Conservation (phyloP, 2,797 vertebrate genomes). For the Knipowitschia caucasica region DNA sequence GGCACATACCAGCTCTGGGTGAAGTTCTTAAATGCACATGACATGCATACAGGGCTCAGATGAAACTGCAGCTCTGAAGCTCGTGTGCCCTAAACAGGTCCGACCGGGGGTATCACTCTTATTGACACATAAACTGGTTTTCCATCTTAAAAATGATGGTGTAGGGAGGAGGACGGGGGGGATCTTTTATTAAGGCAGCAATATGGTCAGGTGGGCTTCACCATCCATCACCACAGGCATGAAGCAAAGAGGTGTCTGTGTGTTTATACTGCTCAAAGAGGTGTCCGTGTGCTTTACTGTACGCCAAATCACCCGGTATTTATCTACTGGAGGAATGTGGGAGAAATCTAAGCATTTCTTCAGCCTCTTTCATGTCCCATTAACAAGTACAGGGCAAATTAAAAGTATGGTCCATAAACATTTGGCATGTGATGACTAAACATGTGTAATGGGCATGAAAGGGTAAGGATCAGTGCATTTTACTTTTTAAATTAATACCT, state of each 20-base stretch:
- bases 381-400: too few species aligned
- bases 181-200: conserved; percentile 75
- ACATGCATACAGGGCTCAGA: conserved; percentile 8
- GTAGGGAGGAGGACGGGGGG: conserved; percentile 29
- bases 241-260: conserved; percentile 27
- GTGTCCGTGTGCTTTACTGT: neutral
- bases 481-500: too few species aligned
- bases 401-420: too few species aligned
- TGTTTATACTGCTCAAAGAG: neutral
- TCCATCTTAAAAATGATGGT: conserved; percentile 62
- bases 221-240: conserved; percentile 70
- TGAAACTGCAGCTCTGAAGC: conserved; percentile 53
- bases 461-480: too few species aligned
- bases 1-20: too few species aligned
- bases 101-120: conserved; percentile 70
- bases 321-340: too few species aligned
- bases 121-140: conserved; percentile 73
- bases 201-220: conserved; percentile 70
- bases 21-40: neutral
- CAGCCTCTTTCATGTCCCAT: too few species aligned
- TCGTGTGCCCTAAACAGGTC: conserved; percentile 47
- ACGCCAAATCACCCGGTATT: too few species aligned
- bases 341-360: too few species aligned
- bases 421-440: too few species aligned
- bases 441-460: too few species aligned